Evolutionary conservation across 2,797 vertebrate genomes (phyloP).

Genomic region (Protosalanx chinensis): DNA sequence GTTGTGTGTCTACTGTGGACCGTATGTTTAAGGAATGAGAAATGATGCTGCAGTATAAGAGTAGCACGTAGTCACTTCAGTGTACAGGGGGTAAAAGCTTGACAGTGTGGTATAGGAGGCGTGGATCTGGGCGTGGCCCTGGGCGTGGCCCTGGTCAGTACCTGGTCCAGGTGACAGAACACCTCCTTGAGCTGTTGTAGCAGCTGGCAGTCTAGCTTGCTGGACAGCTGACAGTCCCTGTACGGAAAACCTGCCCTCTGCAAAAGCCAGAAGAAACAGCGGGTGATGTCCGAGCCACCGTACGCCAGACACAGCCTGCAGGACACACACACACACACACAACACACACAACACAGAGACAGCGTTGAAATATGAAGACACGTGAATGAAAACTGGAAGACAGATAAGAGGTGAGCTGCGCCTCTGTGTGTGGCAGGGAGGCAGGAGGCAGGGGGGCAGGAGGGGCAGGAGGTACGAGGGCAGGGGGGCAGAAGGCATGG

Average conservation of each 20-base stretch:
- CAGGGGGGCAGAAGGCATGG: no score
- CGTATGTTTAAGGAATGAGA: background rate
- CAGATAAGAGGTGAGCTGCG: background rate
- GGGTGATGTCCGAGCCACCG: constrained; percentile 91
- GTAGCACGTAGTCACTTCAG: background rate
- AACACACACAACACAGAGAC: background rate
- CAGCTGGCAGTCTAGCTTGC: constrained; percentile 86
- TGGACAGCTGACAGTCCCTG: constrained; percentile 89
- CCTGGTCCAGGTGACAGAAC: constrained; percentile 95
- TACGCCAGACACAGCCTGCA: constrained; percentile 90
- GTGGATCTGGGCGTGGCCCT: background rate
- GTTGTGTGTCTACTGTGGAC: background rate
- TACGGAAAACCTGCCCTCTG: constrained; percentile 95
- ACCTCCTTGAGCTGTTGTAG: constrained; percentile 95
- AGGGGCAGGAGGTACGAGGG: no score
- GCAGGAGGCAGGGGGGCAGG: no score
- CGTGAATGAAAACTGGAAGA: background rate
- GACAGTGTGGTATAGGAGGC: no score
- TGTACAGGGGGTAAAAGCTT: background rate
- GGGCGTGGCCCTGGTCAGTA: constrained; percentile 43
- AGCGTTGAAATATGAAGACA: background rate
- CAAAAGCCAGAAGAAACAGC: constrained; percentile 96
- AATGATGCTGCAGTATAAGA: background rate
- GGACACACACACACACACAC: background rate
- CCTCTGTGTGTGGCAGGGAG: no score